phyloP scores from a whole-genome alignment of 2,113 vertebrate genomes.

The Pelmatolapia mariae region DNA sequence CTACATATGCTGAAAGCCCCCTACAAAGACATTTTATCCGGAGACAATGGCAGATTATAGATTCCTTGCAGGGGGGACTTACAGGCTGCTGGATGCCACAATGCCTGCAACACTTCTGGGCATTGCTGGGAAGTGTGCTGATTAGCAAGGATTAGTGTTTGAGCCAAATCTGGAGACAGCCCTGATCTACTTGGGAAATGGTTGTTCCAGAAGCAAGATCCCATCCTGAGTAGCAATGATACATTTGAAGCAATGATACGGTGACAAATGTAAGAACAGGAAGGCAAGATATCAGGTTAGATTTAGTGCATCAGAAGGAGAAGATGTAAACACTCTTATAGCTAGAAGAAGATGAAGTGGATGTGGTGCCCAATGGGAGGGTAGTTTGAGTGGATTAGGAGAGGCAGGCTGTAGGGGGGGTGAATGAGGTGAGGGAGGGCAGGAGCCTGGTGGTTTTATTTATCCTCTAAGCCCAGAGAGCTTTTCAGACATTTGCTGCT shows the following conservation, averaged over 20 bases:
- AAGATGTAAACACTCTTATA: not conserved
- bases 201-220: conserved; percentile 7
- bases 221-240: not conserved
- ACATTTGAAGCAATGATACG: conserved; percentile 6
- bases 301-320: not conserved
- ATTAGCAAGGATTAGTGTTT: conserved; percentile 63
- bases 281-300: not conserved
- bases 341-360: not conserved
- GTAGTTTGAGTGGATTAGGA: not conserved
- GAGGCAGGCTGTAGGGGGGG: not conserved
- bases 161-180: conserved; percentile 36
- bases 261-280: conserved; percentile 36
- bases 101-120: conserved; percentile 4
- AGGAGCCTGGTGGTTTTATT: conserved; percentile 50
- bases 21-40: conserved; percentile 40
- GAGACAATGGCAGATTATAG: conserved; percentile 45
- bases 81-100: not conserved
- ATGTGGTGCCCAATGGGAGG: not conserved
- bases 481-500: conserved; percentile 53
- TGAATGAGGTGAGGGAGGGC: not conserved
- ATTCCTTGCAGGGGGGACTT: not conserved
- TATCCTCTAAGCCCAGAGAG: conserved; percentile 63
- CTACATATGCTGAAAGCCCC: conserved; percentile 28
- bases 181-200: conserved; percentile 29
- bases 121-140: conserved; percentile 45